Base-by-base conservation (phyloP, 2,113 vertebrate genomes). In the Hydrochoerus hydrochaeris region DNA sequence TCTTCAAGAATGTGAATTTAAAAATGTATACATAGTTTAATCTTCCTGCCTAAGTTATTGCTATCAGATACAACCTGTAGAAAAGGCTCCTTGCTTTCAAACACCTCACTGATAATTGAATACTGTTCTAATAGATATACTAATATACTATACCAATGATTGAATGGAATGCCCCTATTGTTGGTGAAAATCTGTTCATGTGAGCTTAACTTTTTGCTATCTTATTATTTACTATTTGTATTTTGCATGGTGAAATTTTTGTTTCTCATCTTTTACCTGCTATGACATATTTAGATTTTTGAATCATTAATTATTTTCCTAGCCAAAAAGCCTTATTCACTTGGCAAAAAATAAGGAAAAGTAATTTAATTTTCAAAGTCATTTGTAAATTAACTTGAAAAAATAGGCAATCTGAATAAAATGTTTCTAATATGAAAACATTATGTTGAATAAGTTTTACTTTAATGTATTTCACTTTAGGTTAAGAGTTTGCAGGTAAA, bases 281-380 rank as follows among this genome's bases (percentile, higher is more conserved):
- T 78, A 46, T 93, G 0, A 62, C 71, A 14, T 92, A 69, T 63
- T 81, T 83, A 10, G 10, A 75, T 86, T 89, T 88, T 85, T 44
- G 24, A 85, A 82, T 90, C 19, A 93, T 14, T 93, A 84, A 41
- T 54, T 92, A 85, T 32, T 54, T 91, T 85, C 17, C n/a, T 44
- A 38, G 20, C 62, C 24, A 94, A 62, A 90, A 63, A 26, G 1
- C 0, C 57, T 92, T 57, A 80, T 58, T 87, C 13, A 69, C 9
- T 85, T 90, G 11, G 57, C 5, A 81, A 87, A 96, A 85, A 81
- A 3, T 83, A 7, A 69, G 10, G 11, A 12, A 85, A 84, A 93
- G 26, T 44, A 54, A 75, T 69, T 80, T 77, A 71, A 90, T 67
- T 71, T 94, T 82, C 28, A 67, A 92, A 65, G 1, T 28, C 28